Evolutionary conservation across 2,888 invertebrate species (phyloP), one percentile per base, ranked within the genome.

Genomic region (Lithophane socia): DNA sequence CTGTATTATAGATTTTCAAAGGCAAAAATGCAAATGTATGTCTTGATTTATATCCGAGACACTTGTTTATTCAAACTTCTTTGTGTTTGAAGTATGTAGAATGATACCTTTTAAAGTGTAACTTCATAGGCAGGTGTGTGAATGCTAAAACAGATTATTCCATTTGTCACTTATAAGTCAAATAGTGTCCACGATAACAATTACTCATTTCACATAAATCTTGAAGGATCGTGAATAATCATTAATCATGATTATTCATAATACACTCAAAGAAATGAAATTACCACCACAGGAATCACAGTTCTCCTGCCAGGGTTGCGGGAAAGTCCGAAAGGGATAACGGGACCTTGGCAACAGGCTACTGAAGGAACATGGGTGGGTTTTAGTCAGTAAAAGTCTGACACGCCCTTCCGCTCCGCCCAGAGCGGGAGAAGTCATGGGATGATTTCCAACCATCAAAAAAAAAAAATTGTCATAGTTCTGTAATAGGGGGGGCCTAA

Each of bases 31-130:
- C 18, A 73, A 54, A 52, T 72, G 9, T 13, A 9, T 37, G 3
- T 42, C 18, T 37, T 47, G 73, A 64, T 64, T 56, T 70, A 58
- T 5, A 44, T 47, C 29, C 18, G 13, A 65, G 18, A 42, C 8
- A 65, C 21, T 42, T 56, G 8, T 37, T 61, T 37, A 54, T 37
- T 61, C 52, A 16, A 47, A 54, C 52, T 21, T 29, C 80, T 73
- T 70, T 76, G 65, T 80, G 42, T 75, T 75, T 13, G 21, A 60
- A 24, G 52, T 37, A 73, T 58, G 58, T 65, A 18, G 58, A 73
- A 71, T 58, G n/a, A 21, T 65, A 7, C 78, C 80, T 73, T 71
- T 72, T 77, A 42, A 56, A 56, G 63, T 16, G 0, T 29, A 21
- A 42, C 56, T 29, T 42, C 18, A 47, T 13, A 21, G 9, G 12